Evolutionary conservation across 2,113 vertebrate species (phyloP), one percentile per base, ranked within the genome.

Genomic region (Pteruthius melanotis): DNA sequence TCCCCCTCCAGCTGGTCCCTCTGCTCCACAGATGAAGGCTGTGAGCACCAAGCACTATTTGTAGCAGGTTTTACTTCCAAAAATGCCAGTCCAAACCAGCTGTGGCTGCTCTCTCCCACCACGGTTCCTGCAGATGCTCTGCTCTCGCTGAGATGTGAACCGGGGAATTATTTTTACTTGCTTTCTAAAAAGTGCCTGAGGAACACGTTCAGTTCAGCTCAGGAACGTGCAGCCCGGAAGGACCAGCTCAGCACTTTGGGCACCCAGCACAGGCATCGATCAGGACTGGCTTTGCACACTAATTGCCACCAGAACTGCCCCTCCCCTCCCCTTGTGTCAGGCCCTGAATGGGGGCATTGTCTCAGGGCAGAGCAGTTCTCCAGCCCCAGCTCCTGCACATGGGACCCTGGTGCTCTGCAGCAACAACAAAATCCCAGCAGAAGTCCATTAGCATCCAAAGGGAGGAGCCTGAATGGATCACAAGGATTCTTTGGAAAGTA

Each of bases 371-470:
- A 79, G 91, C 54, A 42, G 23, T 9, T 74, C 92, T 52, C 37
- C 89, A 75, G 53, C 52, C 63, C 59, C 7, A 57, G 76, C 60
- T 86, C 85, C 87, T 53, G 85, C 81, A 33, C 70, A 74, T 1
- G 68, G 85, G 84, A 96, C 89, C 82, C 75, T 20, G 89, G 72
- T n/a, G 90, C 94, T 76, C 13, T 15, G 1, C 16, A 82, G 52
- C 1, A 63, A 78, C 89, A 87, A 89, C 94, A 94, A 87, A 93
- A 96, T 42, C 93, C 45, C 93, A 94, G 93, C 94, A 90, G 61
- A 89, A 93, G 70, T 35, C 90, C 83, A 95, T 96, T 95, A 96
- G 93, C 91, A 96, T 95, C 95, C 95, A 75, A 83, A 91, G 93
- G 93, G 89, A 71, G 75, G 52, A 61, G 89, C 83, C 13, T 94